Base-by-base conservation (phyloP, 2,888 invertebrate species). In the Cinara cedri region DNA sequence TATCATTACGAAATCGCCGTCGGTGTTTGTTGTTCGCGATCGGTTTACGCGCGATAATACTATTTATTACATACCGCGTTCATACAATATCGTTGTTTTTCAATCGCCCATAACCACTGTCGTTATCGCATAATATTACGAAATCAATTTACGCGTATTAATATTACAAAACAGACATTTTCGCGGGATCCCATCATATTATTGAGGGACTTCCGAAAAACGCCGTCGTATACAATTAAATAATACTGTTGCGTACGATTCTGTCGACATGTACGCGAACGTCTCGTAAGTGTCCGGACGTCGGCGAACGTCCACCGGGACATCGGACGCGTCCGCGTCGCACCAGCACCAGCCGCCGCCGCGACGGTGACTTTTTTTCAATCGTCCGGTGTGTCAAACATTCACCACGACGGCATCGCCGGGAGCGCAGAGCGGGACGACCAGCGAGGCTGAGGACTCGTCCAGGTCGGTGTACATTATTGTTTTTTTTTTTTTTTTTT, bases 391-490 rank as follows among this genome's bases (percentile, higher is more conserved):
- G 78, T 78, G 70, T 21, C 70, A 70, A 70, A 9, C 68, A 34
- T 70, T 78, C 78, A 78, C 60, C 78, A 78, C 78, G 78, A 78
- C 78, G 78, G 78, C 78, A 78, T 78, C 78, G 68, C 78, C 78
- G 78, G 78, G 78, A 70, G 78, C 70, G n/a, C 78, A 78, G 68
- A 78, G 78, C 70, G 78, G 78, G 78, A 78, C 78, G 78, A 78
- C 78, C 78, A 78, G 78, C 78, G 78, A 78, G 78, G 78, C 78
- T 78, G 78, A 78, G 78, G 78, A 78, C 78, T 78, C 78, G 78
- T 78, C 78, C 78, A 78, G 78, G 78, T 78, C 14, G 46, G 76
- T 68, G 42, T 34, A 4, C 6, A 34, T 4, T 34, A 34, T 34
- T n/a, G n/a, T n/a, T n/a, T n/a, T n/a, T 34, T 34, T 34, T 34